These are phyloP conservation scores for Chironomus tentans DNA, from an alignment of 2,888 invertebrate genomes.

Conservation along the genomic window DNA sequence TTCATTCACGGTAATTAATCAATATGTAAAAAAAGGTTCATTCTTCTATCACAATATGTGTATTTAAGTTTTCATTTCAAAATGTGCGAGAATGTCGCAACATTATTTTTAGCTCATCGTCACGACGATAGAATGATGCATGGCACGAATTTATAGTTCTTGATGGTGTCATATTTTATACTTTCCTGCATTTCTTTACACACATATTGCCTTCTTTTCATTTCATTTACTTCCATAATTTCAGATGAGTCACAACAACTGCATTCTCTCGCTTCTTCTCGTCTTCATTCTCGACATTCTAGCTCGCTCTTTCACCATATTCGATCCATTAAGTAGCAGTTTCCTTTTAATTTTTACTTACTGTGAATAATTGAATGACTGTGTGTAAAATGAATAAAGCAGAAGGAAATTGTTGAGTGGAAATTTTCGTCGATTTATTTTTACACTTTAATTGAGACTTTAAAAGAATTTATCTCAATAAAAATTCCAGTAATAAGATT, in stretches of 20 bases:
- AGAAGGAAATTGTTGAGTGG: too few species aligned
- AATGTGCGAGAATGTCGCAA: background rate
- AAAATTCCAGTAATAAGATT: too few species aligned
- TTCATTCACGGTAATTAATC: conserved; percentile 18
- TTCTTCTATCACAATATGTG: background rate
- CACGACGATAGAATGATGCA: conserved; percentile 8
- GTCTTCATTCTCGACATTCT: too few species aligned
- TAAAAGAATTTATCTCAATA: too few species aligned
- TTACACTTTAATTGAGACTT: too few species aligned
- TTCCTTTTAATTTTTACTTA: background rate
- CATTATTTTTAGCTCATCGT: conserved; percentile 7
- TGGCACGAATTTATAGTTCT: conserved; percentile 6
- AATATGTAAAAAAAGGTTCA: background rate
- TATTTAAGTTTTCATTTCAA: background rate
- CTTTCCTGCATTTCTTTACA: background rate
- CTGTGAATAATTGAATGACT: background rate
- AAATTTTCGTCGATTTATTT: too few species aligned
- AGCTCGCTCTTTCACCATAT: too few species aligned
- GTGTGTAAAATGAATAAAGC: too few species aligned
- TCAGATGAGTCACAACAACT: background rate
- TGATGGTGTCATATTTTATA: conserved; percentile 17
- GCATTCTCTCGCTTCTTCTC: background rate
- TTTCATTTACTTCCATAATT: too few species aligned
- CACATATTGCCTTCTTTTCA: too few species aligned
- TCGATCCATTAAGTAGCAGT: background rate